Conservation (phyloP, 2,113 vertebrate genomes). For the Ageneiosus marmoratus region DNA sequence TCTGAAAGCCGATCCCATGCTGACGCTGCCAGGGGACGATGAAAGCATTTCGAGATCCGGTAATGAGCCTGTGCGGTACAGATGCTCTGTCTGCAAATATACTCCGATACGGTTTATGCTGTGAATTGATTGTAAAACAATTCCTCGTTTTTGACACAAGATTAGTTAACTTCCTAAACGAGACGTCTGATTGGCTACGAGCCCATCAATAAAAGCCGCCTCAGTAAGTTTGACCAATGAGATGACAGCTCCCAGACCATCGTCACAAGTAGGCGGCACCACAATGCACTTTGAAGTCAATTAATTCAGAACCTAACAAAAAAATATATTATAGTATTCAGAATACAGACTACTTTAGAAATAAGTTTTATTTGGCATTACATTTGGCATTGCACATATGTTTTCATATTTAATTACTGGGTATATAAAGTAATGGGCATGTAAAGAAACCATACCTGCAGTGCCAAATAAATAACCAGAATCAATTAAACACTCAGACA, state of each 20-base stretch:
- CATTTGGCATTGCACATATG: background rate
- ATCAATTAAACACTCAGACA: too few species aligned
- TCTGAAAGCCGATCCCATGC: background rate
- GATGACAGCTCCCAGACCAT: too few species aligned
- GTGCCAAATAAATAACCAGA: too few species aligned
- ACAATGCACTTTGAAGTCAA: background rate
- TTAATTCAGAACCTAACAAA: background rate
- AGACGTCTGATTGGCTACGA: constrained; percentile 7
- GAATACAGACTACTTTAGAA: background rate
- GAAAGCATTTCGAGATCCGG: background rate
- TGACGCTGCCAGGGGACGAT: background rate
- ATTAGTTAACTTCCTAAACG: background rate
- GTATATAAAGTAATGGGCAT: too few species aligned
- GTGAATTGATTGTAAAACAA: background rate
- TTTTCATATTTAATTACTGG: background rate
- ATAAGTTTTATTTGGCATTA: background rate
- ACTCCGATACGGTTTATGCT: background rate
- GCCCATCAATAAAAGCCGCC: background rate
- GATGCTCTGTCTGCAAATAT: too few species aligned
- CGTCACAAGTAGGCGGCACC: background rate
- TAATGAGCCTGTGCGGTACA: too few species aligned
- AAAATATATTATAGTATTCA: background rate
- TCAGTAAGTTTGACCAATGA: background rate
- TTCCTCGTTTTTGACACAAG: background rate
- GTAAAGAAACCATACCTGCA: too few species aligned